Conservation (phyloP, 2,888 invertebrate genomes). For the Tenthredo amoena region DNA sequence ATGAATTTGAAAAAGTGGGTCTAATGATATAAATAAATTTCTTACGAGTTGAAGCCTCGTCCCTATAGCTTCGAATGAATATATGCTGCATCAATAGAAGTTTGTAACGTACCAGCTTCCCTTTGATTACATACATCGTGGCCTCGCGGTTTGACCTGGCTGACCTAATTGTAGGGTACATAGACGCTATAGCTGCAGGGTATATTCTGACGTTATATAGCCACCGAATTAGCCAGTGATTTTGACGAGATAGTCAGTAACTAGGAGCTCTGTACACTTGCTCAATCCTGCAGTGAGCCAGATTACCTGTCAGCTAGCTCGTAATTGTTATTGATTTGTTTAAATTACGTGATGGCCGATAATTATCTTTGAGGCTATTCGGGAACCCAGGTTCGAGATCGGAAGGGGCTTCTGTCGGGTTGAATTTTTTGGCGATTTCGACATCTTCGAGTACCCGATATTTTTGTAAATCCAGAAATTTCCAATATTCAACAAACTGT, state of each 20-base stretch:
- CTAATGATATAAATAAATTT: not conserved
- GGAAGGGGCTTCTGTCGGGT: too few relatives aligned
- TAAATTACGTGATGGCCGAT: not conserved
- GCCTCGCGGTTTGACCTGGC: not conserved
- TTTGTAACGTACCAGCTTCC: not conserved
- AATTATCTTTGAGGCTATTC: not conserved
- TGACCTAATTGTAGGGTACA: constrained; percentile 28
- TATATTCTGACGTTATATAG: not conserved
- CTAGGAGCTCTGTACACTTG: constrained; percentile 9
- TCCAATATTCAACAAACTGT: too few relatives aligned
- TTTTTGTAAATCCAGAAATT: too few relatives aligned
- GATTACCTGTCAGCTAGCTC: constrained; percentile 5
- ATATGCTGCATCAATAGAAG: not conserved
- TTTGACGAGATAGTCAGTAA: constrained; percentile 13
- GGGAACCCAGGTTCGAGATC: too few relatives aligned
- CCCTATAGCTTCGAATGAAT: not conserved
- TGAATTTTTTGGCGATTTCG: too few relatives aligned
- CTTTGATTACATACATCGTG: not conserved
- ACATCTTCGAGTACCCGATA: too few relatives aligned
- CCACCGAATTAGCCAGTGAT: constrained; percentile 4
- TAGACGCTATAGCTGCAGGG: not conserved
- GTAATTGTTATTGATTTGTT: not conserved
- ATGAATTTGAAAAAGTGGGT: too few relatives aligned
- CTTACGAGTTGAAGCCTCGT: not conserved
- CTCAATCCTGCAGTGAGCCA: not conserved